phyloP scores from a whole-genome alignment of 2,113 vertebrate genomes.

The Ptyas mucosa region DNA sequence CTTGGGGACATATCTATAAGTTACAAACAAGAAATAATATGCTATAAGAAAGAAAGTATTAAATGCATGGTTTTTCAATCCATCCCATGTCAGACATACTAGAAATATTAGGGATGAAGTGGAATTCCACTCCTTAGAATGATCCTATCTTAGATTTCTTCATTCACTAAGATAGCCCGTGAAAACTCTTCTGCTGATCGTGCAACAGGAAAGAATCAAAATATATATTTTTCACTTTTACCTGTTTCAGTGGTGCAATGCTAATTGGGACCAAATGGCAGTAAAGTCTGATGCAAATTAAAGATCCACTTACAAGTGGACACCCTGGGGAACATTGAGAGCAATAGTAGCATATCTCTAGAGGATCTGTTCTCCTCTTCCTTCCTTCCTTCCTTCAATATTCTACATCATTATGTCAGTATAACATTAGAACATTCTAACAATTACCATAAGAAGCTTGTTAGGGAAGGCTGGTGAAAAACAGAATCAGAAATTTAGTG shows the following conservation, averaged over 20 bases:
- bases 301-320: not conserved
- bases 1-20: not conserved
- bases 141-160: not conserved
- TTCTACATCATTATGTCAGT: not conserved
- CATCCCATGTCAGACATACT: not conserved
- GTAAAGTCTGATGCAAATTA: not conserved
- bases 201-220: not conserved
- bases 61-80: not conserved
- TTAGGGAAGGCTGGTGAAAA: not conserved
- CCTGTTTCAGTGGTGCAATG: not conserved
- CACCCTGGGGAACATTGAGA: not conserved
- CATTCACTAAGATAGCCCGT: not conserved
- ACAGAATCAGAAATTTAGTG: not conserved
- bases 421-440: not conserved
- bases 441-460: not conserved
- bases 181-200: not conserved
- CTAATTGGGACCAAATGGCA: slow-evolving; percentile 1
- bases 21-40: not conserved
- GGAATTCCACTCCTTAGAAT: not conserved
- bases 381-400: not conserved
- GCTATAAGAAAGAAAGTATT: not conserved
- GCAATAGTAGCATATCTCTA: not conserved
- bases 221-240: not conserved
- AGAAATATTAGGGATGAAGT: not conserved
- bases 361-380: not conserved